Conservation (phyloP, 1,140 invertebrate species). For the Drosophila pandora region DNA sequence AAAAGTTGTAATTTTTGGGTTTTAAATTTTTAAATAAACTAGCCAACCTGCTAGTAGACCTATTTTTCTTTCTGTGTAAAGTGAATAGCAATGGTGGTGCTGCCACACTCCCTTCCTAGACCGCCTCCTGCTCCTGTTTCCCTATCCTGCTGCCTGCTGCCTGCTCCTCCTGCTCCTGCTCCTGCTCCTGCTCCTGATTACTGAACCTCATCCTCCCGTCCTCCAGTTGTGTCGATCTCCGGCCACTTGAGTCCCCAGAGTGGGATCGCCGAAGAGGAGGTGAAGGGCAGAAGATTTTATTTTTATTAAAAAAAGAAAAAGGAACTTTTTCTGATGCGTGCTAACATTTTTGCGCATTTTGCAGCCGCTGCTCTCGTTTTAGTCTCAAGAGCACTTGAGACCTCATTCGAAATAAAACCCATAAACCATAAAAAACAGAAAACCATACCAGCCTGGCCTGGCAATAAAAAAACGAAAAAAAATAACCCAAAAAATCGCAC, state of each 20-base stretch:
- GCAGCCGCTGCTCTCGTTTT: slow-evolving; percentile 59
- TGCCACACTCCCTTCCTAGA: slow-evolving; percentile 35
- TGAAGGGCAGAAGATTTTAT: background rate
- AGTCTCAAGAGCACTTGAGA: slow-evolving; percentile 54
- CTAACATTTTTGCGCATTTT: slow-evolving; percentile 64
- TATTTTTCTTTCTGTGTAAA: slow-evolving; percentile 16
- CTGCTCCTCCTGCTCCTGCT: background rate
- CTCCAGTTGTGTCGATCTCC: slow-evolving; percentile 37
- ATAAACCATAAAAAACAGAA: slow-evolving; percentile 7
- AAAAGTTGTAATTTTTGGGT: too few relatives aligned
- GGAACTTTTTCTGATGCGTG: slow-evolving; percentile 22
- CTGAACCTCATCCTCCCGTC: slow-evolving; percentile 11
- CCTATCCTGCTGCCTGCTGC: slow-evolving; percentile 8
- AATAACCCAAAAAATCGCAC: slow-evolving; percentile 50
- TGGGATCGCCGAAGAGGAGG: background rate
- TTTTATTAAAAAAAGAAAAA: too few relatives aligned
- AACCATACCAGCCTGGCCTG: too few relatives aligned
- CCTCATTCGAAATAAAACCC: slow-evolving; percentile 21
- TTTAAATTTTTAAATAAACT: too few relatives aligned
- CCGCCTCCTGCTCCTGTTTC: slow-evolving; percentile 2
- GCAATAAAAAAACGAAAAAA: background rate
- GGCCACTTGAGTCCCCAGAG: slow-evolving; percentile 21
- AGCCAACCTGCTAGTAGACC: background rate
- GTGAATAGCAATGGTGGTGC: slow-evolving; percentile 21
- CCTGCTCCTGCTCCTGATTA: background rate